Base-by-base conservation (phyloP, 2,797 vertebrate genomes). In the Sebastes oblongus region DNA sequence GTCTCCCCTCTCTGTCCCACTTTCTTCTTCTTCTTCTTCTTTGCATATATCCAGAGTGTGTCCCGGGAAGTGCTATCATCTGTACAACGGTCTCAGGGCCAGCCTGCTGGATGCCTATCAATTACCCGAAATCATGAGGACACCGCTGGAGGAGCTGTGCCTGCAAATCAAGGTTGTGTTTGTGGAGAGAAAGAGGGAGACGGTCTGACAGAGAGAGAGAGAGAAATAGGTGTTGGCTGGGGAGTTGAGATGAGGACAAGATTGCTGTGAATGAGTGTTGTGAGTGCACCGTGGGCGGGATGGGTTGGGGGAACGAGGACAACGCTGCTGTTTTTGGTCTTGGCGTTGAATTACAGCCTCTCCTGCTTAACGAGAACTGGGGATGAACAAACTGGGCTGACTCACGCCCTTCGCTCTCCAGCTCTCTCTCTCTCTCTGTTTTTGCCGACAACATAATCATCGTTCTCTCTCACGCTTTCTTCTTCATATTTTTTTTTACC, bases 131-230 rank as follows among this genome's bases (percentile, higher is more conserved):
- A 98, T 99, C 88, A 95, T 98, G 90, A 97, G 98, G 92, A 99
- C 98, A 0, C 97, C 98, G 18, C 91, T 99, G 92, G 97, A 99
- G 92, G 98, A 99, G 39, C 97, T 99, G 64, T 99, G 98, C 86
- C 95, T 99, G 77, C 98, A 99, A 79, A 98, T 99, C 87, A 99
- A 99, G 97, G 98, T 99, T 88, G 87, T 64, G 59, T 59, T 39
- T 80, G 42, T 3, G 32, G 34, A 66, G 29, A 66, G 56, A 66
- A 36, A 34, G 56, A 52, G 22, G 8, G 24, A 77, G 42, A 65
- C 25, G 24, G 32, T 46, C 7, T 52, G 76, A 75, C 22, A n/a
- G 50, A 52, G 8, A 52, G 42, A 14, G 22, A 70, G 36, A 75
- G 29, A 82, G 8, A 29, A 32, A 69, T 46, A 39, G 70, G 27